Base-by-base conservation (phyloP, 2,797 vertebrate species). In the Trachurus trachurus region DNA sequence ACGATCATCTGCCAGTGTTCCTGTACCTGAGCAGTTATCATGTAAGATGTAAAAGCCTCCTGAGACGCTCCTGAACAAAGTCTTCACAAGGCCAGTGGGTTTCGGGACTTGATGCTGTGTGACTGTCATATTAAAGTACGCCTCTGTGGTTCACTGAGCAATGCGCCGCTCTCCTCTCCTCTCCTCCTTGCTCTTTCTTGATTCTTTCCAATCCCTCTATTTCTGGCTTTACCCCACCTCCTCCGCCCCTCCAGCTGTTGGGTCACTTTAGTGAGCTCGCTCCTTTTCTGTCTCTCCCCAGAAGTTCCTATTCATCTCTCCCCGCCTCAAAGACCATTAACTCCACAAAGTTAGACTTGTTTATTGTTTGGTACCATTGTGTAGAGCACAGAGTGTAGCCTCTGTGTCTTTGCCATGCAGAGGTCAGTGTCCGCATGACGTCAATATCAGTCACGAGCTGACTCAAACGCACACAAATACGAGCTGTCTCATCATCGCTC, bases 131-230 rank as follows among this genome's bases (percentile, higher is more conserved):
- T 89, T 72, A 83, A 90, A 60, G 40, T 56, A 42, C 17, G 22
- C 65, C 37, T 5, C 54, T 81, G 80, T 86, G 87, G 83, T 91
- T 93, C 67, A 85, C 88, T 74, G 65, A 92, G 31, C 78, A 93
- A 49, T 80, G 71, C 22, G 6, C 31, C 2, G 66, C 76, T 82
- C 79, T 83, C 54, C 65, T 80, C 59, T 26, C 63, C 76, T 82
- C 79, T 83, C 54, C 65, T 80, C 59, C 31, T 66, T 31, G 74
- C 71, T 77, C 69, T 73, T 66, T 75, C 69, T 78, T 49, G 31
- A 73, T 45, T 86, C 66, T 66, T 53, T 82, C 69, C 70, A 70
- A 64, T 87, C 66, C 34, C 83, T 79, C 72, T 89, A 83, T 88
- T 88, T 87, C 72, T 89, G 77, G 71, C 71, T 80, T 81, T 61